These are phyloP conservation scores for Gadopsis marmoratus DNA, from an alignment of 2,797 vertebrate genomes.

Conservation along the genomic window DNA sequence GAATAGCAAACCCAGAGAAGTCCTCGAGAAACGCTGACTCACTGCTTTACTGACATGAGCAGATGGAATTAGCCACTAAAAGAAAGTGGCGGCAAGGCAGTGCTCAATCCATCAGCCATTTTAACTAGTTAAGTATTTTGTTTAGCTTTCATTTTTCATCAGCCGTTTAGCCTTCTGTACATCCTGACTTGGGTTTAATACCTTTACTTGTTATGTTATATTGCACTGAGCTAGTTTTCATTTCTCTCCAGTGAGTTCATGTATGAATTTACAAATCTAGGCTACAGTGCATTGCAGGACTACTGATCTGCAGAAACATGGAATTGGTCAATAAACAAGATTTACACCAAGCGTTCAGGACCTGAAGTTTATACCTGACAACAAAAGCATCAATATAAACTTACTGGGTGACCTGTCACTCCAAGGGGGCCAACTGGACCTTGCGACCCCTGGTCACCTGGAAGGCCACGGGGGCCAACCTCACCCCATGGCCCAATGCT, in stretches of 20 bases:
- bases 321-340: not conserved
- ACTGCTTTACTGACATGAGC: not conserved
- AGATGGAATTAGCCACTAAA: not conserved
- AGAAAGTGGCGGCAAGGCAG: not conserved
- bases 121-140: not conserved
- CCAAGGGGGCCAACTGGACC: constrained; percentile 77
- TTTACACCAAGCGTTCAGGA: not conserved
- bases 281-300: not conserved
- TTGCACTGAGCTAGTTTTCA: not conserved
- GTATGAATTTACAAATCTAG: not conserved
- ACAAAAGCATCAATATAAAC: constrained; percentile 30
- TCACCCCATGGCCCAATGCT: constrained; percentile 84
- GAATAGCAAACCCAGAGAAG: not conserved
- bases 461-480: constrained; percentile 70
- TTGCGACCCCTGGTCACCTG: constrained; percentile 74
- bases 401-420: constrained; percentile 81
- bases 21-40: not conserved
- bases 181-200: not conserved
- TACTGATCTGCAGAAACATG: not conserved
- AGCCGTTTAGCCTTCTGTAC: not conserved
- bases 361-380: not conserved
- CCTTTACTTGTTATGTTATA: not conserved
- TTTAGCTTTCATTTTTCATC: not conserved
- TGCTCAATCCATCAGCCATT: not conserved
- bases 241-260: not conserved